Evolutionary conservation across 2,797 vertebrate genomes (phyloP).

Genomic region (Microctenopoma lineatum): DNA sequence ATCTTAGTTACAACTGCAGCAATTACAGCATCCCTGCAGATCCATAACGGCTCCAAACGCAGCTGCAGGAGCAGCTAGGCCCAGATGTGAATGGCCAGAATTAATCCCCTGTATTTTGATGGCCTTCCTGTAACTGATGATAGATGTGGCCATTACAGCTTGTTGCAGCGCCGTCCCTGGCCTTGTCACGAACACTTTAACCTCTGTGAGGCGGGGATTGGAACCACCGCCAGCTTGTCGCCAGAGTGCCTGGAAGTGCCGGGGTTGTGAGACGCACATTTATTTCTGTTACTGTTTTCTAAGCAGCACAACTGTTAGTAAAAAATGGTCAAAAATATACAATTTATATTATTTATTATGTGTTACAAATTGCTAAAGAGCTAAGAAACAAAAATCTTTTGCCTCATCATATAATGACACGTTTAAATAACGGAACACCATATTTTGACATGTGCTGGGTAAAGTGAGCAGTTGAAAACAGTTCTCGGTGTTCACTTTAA

Average conservation of each 20-base stretch:
- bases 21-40: slow-evolving; percentile 69
- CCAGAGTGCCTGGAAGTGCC: slow-evolving; percentile 14
- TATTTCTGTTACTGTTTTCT: slow-evolving; percentile 42
- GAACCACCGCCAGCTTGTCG: slow-evolving; percentile 45
- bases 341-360: background rate
- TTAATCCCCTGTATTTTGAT: slow-evolving; percentile 73
- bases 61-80: slow-evolving; percentile 48
- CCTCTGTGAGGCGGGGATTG: slow-evolving; percentile 44
- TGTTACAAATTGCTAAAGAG: background rate
- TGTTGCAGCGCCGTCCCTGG: slow-evolving; percentile 57
- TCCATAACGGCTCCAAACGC: slow-evolving; percentile 63
- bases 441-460: slow-evolving; percentile 9
- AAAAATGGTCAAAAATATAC: background rate
- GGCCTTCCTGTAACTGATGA: slow-evolving; percentile 68
- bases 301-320: slow-evolving; percentile 23
- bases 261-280: slow-evolving; percentile 13
- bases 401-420: slow-evolving; percentile 3
- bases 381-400: background rate
- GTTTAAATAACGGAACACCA: slow-evolving; percentile 33
- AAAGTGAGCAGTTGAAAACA: slow-evolving; percentile 36
- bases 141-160: slow-evolving; percentile 65
- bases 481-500: slow-evolving; percentile 41
- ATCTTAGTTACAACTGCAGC: slow-evolving; percentile 59
- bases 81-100: slow-evolving; percentile 68
- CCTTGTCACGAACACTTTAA: slow-evolving; percentile 60